Base-by-base conservation (phyloP, 2,113 vertebrate genomes). In the Sciurus niger region DNA sequence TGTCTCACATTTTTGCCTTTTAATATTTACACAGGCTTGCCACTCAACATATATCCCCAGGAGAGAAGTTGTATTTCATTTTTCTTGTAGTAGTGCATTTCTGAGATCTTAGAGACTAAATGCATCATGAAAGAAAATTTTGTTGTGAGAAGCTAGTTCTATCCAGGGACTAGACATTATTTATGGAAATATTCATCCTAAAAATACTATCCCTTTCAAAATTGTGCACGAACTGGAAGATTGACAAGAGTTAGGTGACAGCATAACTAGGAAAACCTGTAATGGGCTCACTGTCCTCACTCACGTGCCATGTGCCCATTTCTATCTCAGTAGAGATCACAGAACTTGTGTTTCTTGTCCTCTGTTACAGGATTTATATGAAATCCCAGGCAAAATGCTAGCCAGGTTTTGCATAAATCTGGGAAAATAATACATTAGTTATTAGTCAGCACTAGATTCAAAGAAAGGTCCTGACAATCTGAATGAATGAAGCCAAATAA, bases 1-100 rank as follows among this genome's bases (percentile, higher is more conserved):
- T 89, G 34, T 78, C 34, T 91, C 9, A 6, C 4, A 82, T 91
- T 68, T 30, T 84, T 43, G 60, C 14, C 7, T 93, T 96, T 89
- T 53, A 86, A 55, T 93, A 83, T 82, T 82, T 63, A 48, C 16
- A 70, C 14, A 85, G n/a, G 20, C n/a, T 11, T 92, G 30, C 46
- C 20, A 84, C 20, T 60, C 53, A 46, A 8, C 30, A 25, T 32
- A 9, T 28, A 76, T 53, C 16, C 34, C 51, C 32, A 95, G 48
- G 17, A 40, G 74, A 92, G 40, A 37, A 43, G 40, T 3, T 43
- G 4, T 58, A 37, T 53, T 76, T 80, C 11, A 25, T 25, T 76
- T 84, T 89, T 85, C 85, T 88, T 72, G 9, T 28, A 97, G 17
- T 89, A 97, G 17, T 89, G 43, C 43, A 7, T 84, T 95, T 73